Base-by-base conservation (phyloP, 2,113 vertebrate genomes). In the Dromaius novaehollandiae region DNA sequence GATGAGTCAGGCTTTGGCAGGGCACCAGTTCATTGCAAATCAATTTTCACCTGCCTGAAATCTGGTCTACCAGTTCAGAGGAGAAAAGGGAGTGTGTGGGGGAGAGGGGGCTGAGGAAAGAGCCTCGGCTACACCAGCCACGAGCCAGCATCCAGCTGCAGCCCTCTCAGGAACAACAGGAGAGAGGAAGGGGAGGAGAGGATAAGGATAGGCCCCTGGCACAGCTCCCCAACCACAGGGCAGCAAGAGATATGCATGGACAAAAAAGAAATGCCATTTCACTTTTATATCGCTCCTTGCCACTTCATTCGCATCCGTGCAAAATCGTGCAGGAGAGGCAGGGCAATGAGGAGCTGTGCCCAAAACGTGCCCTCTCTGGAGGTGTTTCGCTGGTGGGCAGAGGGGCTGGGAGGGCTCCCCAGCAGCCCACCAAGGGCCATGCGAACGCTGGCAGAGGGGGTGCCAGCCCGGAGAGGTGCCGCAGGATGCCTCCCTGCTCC, bases 1-100 rank as follows among this genome's bases (percentile, higher is more conserved):
- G 89, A 91, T 95, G 96, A 96, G 86, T 95, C 95, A 95, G 86
- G 94, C 4, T 0, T n/a, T 94, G 94, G 93, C 91, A 94, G 95
- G 91, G 87, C 96, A 96, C 71, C 70, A 38, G 78, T 70, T 96
- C 89, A 51, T 63, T 60, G 93, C 91, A 91, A 95, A 95, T 93
- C 93, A 95, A 92, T 97, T 96, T 63, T 95, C 94, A 95, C 94
- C 95, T 96, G 94, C 63, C 91, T 70, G 89, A 44, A 93, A 89
- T 66, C 70, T 15, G 48, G 0, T 3, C 88, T 86, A 78, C 69
- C 6, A 3, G 66, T 13, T 73, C 7, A 4, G 75, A 87, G 86
- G 92, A 78, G 94, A 56, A 64, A 5, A 48, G 42, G 40, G 84
- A 89, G n/a, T 12, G 20, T 14, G 22, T 16, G 63, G 63, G 61